Base-by-base conservation (phyloP, 2,113 vertebrate species). In the Peromyscus polionotus region DNA sequence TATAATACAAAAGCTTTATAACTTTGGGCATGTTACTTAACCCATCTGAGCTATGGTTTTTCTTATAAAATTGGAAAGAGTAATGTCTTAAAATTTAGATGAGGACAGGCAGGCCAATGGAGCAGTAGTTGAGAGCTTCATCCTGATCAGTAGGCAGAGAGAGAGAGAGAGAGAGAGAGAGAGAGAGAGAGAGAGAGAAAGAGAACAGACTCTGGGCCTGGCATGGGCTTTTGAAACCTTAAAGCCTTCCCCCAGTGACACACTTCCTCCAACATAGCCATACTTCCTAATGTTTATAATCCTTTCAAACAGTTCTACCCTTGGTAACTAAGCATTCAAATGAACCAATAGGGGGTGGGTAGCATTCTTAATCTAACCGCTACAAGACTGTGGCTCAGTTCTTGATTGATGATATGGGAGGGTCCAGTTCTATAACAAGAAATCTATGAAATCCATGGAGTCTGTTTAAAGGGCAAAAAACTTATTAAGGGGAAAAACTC, bases 41-140 rank as follows among this genome's bases (percentile, higher is more conserved):
- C 45, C 26, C 11, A 3, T 92, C 14, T 63, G 73, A 95, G 39
- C 33, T 26, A 20, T 65, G 14, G 2, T 14, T 28, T 97, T 26
- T 36, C 84, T 93, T 80, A 61, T 31, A 85, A 88, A 67, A 90
- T 48, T 93, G 17, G n/a, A 93, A 67, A 70, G 26, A 90, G n/a
- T 76, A 84, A 65, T 90, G 67, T 59, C 67, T 59, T 79, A 59
- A 73, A 45, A 75, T 68, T 93, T 33, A n/a, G 67, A 3, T 59
- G 36, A 92, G 57, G 19, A 59, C 36, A 84, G 59, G 24, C 8
- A 84, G 39, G 24, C 24, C 59, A 65, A 14, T 19, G 19, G 59
- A 85, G 26, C 59, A 45, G 57, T 31, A 45, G 26, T 24, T 42
- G 59, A 63, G 81, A 84, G 59, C n/a, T 63, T 5, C n/a, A 42